Evolutionary conservation across 2,113 vertebrate species (phyloP).

Genomic region (Pardalotus punctatus): DNA sequence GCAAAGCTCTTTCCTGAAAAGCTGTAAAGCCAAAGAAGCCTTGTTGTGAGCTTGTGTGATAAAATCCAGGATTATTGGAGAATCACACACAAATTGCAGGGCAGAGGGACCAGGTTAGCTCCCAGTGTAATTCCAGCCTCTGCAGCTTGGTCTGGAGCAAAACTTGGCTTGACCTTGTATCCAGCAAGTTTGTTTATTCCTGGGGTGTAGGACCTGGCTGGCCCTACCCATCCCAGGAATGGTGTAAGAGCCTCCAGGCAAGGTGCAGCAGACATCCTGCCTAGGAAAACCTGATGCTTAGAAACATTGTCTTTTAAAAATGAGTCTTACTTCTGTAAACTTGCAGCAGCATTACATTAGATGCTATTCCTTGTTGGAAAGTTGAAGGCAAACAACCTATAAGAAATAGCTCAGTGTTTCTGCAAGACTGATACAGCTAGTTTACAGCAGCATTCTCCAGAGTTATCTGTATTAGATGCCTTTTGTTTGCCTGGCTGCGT

Average conservation of each 20-base stretch:
- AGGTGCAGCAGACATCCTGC: neutral
- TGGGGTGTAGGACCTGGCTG: neutral
- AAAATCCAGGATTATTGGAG: neutral
- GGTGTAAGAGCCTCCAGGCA: neutral
- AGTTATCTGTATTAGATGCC: neutral
- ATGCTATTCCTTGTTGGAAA: neutral
- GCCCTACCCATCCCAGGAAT: neutral
- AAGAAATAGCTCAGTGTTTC: neutral
- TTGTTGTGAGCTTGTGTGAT: fast-evolving
- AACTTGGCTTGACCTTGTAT: neutral
- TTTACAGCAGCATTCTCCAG: neutral
- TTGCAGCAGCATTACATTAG: neutral
- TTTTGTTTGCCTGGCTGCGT: neutral
- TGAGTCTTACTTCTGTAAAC: neutral
- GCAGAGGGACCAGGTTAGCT: neutral
- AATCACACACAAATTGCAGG: neutral
- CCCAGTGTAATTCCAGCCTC: neutral
- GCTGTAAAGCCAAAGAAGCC: neutral
- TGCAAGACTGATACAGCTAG: neutral
- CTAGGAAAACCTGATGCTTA: neutral
- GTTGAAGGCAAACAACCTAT: neutral
- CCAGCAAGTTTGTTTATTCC: neutral
- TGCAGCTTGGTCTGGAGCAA: neutral
- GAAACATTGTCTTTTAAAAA: neutral
- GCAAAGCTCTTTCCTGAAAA: neutral